A percentile compares a stretch with the other conserved stretches of the same genome.
These are phyloP conservation scores for Reticulitermes speratus DNA, from an alignment of 1,140 invertebrate species.

Conservation along the genomic window DNA sequence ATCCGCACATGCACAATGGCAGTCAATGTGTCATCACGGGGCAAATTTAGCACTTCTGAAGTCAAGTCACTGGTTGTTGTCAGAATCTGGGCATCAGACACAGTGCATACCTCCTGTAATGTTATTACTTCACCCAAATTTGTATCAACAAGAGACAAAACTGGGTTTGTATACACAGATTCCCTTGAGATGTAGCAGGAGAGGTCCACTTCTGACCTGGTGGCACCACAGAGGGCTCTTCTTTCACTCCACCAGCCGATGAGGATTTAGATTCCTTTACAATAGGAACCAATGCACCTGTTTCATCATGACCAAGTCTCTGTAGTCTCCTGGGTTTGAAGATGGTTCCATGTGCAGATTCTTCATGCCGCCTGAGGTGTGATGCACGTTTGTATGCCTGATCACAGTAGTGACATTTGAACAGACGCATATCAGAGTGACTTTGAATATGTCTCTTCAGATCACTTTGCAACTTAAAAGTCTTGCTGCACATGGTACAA, in stretches of 20 bases:
- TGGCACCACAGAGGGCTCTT: background rate
- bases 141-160: slow-evolving; percentile 18
- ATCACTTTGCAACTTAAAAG: slow-evolving; percentile 26
- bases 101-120: background rate
- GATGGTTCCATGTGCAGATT: slow-evolving; percentile 22
- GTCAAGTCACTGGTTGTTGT: background rate
- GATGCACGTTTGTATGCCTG: slow-evolving; percentile 31
- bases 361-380: slow-evolving; percentile 25
- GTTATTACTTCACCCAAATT: background rate
- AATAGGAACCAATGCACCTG: background rate
- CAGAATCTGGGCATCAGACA: background rate
- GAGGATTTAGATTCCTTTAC: background rate
- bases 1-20: background rate
- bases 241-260: background rate
- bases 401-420: slow-evolving; percentile 22
- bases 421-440: slow-evolving; percentile 30
- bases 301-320: slow-evolving; percentile 1
- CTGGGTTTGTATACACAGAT: background rate
- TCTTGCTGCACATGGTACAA: slow-evolving; percentile 19
- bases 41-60: background rate
- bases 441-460: slow-evolving; percentile 14
- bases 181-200: background rate
- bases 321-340: slow-evolving; percentile 20
- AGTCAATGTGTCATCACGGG: background rate
- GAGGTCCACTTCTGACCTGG: slow-evolving; percentile 3